Base-by-base conservation (phyloP, 1,140 invertebrate genomes). In the Daktulosphaira vitifoliae region DNA sequence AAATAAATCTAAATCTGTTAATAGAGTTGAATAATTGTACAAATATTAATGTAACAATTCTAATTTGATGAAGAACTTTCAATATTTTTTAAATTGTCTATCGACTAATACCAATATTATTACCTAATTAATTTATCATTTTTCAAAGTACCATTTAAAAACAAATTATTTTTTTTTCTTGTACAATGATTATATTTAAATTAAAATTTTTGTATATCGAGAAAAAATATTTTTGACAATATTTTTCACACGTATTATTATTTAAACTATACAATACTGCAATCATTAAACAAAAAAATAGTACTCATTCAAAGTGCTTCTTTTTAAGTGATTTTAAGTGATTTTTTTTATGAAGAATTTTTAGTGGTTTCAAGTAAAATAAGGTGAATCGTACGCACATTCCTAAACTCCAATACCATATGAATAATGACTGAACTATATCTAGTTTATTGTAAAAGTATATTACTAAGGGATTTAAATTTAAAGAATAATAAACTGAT, bases 261-360 rank as follows among this genome's bases (percentile, higher is more conserved):
- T 3, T 15, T 50, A 16, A 26, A 50, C n/a, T 26, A 16, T 26
- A 50, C n/a, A 8, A 29, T 8, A 16, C 29, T 29, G 29, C 15
- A 50, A 26, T 50, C 1, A n/a, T 2, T 26, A 29, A 8, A 50
- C 29, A 26, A 50, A 5, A 25, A 26, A 26, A 18, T 2, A 50
- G 1, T 29, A 18, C 49, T 50, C 25, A 29, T 50, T 8, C 1
- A 16, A n/a, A 7, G 16, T 2, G 1, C 23, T 26, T 50, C 29
- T 50, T 50, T 50, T 26, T 26, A 50, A 16, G 4, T 26, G n/a
- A 50, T 50, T 50, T 50, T 50, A 29, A 50, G 25, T n/a, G n/a
- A n/a, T n/a, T n/a, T n/a, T n/a, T n/a, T n/a, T n/a, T n/a, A n/a
- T 9, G 18, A 7, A 50, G 5, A 50, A 50, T 50, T 16, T 29